phyloP scores from a whole-genome alignment of 2,888 invertebrate genomes.

The Ochropleura plecta region DNA sequence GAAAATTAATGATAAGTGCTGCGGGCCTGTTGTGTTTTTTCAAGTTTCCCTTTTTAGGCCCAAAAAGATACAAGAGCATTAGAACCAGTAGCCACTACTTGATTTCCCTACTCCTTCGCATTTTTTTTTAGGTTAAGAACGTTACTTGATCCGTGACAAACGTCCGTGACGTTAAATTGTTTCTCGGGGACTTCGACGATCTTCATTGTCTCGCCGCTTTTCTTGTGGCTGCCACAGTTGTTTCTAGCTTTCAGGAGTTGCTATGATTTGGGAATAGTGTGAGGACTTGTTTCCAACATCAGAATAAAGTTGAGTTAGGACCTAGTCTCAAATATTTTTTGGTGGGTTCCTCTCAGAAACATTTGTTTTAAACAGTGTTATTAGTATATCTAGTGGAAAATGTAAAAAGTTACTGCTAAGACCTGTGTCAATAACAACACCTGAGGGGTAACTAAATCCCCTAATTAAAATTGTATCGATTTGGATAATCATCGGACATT shows the following conservation, averaged over 20 bases:
- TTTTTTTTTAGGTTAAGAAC: too few relatives aligned
- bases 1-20: neutral
- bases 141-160: too few relatives aligned
- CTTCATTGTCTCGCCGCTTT: too few relatives aligned
- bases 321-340: neutral
- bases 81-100: neutral
- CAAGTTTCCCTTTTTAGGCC: neutral
- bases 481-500: conserved; percentile 8
- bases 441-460: conserved; percentile 5
- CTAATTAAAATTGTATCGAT: neutral
- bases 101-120: too few relatives aligned
- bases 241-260: too few relatives aligned
- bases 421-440: conserved; percentile 3
- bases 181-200: too few relatives aligned
- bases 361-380: neutral
- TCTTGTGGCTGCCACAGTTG: too few relatives aligned
- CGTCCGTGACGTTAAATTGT: too few relatives aligned
- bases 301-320: neutral
- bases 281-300: neutral
- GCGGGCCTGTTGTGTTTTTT: neutral
- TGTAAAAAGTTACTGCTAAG: neutral
- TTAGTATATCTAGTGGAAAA: neutral
- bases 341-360: neutral
- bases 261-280: too few relatives aligned
- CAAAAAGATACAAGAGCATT: neutral